phyloP scores from a whole-genome alignment of 1,140 invertebrate genomes.

The Eupristina koningsbergeri region DNA sequence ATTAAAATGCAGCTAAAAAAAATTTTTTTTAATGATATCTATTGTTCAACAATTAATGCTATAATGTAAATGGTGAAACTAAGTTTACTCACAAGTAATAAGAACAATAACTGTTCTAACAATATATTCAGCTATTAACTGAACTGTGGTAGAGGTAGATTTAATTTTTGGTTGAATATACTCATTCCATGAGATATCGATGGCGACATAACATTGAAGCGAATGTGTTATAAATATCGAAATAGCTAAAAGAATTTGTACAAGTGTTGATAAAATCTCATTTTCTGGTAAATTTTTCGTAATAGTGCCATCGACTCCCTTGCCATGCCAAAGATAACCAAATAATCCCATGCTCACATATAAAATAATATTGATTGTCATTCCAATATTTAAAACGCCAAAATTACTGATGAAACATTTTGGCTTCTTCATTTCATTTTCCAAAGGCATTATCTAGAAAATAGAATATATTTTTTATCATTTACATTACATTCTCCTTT shows the following conservation, averaged over 20 bases:
- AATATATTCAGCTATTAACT: conserved; percentile 78
- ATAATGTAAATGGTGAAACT: not conserved
- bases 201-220: conserved; percentile 91
- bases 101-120: conserved; percentile 81
- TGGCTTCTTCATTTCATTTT: conserved; percentile 89
- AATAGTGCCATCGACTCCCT: conserved; percentile 77
- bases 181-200: conserved; percentile 89
- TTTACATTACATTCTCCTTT: not conserved
- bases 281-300: conserved; percentile 79
- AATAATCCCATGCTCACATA: conserved; percentile 86
- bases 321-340: conserved; percentile 85
- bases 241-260: conserved; percentile 83
- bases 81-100: conserved; percentile 82
- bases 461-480: not conserved
- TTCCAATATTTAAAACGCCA: conserved; percentile 85
- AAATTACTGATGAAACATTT: conserved; percentile 79
- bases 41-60: not conserved
- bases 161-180: conserved; percentile 69
- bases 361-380: conserved; percentile 81
- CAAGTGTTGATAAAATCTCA: conserved; percentile 80
- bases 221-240: conserved; percentile 89
- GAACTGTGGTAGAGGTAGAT: conserved; percentile 63
- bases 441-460: conserved; percentile 85
- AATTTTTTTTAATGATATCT: not conserved
- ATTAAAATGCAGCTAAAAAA: too few relatives aligned